Percentiles rank a stretch among this genome's conserved stretches.
These are phyloP conservation scores for Catostylus mosaicus DNA, from an alignment of 30 jellyfish, hydroid and myxozoan species.

Conservation along the genomic window DNA sequence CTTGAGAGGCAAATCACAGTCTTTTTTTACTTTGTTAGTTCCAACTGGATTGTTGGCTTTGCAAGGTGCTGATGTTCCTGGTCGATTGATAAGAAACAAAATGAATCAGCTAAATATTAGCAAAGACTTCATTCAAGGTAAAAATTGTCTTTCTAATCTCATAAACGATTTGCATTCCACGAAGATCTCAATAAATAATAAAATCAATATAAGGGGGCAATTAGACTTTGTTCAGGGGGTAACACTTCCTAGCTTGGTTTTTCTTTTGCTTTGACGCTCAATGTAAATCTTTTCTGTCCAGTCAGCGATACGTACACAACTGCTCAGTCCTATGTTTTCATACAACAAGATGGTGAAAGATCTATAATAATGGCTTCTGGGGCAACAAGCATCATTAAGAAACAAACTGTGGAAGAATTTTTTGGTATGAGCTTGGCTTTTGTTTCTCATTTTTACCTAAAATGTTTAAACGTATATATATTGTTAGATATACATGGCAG, in stretches of 20 bases:
- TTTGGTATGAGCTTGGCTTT: slow-evolving; percentile 45
- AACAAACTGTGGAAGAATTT: slow-evolving; percentile 62
- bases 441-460: background rate
- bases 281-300: background rate
- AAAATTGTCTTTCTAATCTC: too few species aligned
- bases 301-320: slow-evolving; percentile 85
- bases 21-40: slow-evolving; percentile 34
- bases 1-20: too few species aligned
- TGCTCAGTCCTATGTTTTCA: slow-evolving; percentile 87
- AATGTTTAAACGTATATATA: too few species aligned
- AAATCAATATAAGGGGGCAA: too few species aligned
- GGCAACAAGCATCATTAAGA: slow-evolving; percentile 82
- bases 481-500: too few species aligned
- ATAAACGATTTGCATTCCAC: too few species aligned
- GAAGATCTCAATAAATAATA: too few species aligned
- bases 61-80: slow-evolving; percentile 89
- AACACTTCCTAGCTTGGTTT: too few species aligned
- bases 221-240: too few species aligned
- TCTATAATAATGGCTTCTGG: slow-evolving; percentile 94
- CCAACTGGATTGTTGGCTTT: slow-evolving; percentile 93
- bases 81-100: slow-evolving; percentile 78
- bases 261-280: background rate
- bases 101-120: slow-evolving; percentile 70
- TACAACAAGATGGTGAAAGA: slow-evolving; percentile 95
- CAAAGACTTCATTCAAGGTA: slow-evolving; percentile 82